phyloP scores from a whole-genome alignment of 2,888 invertebrate genomes.

The Myopa tessellatipennis region DNA sequence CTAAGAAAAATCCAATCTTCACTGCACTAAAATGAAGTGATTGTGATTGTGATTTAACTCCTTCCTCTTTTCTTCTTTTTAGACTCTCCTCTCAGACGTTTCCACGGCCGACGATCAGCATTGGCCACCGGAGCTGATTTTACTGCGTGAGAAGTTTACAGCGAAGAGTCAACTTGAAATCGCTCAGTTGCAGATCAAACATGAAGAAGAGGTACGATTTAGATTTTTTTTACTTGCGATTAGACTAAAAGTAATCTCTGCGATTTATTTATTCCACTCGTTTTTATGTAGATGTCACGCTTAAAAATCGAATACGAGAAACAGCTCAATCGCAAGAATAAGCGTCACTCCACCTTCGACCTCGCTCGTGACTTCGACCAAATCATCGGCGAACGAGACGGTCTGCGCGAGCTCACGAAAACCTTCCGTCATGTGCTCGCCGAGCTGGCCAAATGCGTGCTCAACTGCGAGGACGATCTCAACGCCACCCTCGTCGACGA shows the following conservation, averaged over 20 bases:
- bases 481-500: constrained; percentile 80
- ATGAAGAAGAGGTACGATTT: constrained; percentile 73
- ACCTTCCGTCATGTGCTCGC: constrained; percentile 76
- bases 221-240: background rate
- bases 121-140: constrained; percentile 81
- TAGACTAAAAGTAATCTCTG: background rate
- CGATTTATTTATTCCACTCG: background rate
- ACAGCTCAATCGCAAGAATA: constrained; percentile 66
- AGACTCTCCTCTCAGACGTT: constrained; percentile 78
- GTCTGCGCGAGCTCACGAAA: constrained; percentile 74
- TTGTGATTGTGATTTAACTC: background rate
- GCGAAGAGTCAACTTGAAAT: constrained; percentile 75
- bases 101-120: constrained; percentile 76
- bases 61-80: constrained; percentile 44
- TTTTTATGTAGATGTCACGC: constrained; percentile 64
- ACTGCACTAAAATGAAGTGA: background rate
- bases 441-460: constrained; percentile 80
- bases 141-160: constrained; percentile 79
- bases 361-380: constrained; percentile 64
- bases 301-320: constrained; percentile 66
- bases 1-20: background rate
- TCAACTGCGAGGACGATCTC: constrained; percentile 81
- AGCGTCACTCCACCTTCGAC: constrained; percentile 67
- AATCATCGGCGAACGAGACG: constrained; percentile 71
- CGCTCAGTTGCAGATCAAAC: constrained; percentile 71